Base-by-base conservation (phyloP, 2,888 invertebrate genomes). In the Invenusta paracnida region DNA sequence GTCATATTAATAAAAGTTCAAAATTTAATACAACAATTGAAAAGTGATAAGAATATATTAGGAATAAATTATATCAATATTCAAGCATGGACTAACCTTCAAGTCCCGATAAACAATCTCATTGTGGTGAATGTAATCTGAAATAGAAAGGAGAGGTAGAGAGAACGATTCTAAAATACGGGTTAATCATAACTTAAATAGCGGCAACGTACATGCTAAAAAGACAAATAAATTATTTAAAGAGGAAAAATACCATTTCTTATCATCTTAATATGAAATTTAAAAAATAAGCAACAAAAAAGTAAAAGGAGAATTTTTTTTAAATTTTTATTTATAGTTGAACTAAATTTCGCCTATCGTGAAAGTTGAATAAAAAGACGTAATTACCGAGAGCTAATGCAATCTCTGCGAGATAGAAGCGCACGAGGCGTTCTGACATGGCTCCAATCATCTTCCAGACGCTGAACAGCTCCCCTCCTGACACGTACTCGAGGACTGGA, bases 71-170 rank as follows among this genome's bases (percentile, higher is more conserved):
- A 83, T 83, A 13, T 13, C 27, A 5, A 30, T 1, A 66, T 1
- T 2, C 2, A 30, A 31, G 29, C 29, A 86, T 66, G 25, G 23
- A 27, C 48, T 83, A 28, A 85, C 85, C 67, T 85, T 96, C 88
- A 96, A 92, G 92, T 96, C 96, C 87, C 96, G 93, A 91, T 95
- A 96, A 88, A 96, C 95, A 83, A 96, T 94, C 86, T 96, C 96
- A 88, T 95, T 95, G 93, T 95, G 95, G 91, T 96, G 95, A 17
- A 96, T 93, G 91, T 95, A 96, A 93, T 96, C 96, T 95, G 90
- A 28, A 87, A 29, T 92, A 92, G 86, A 84, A 84, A 86, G 87
- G 31, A 85, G 84, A 11, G 87, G 86, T 82, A 29, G 67, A 25
- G 1, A 87, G 83, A 84, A 67, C 30, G 66, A 84, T 2, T 0